Conservation (phyloP, 2,113 vertebrate genomes). For the Pionites leucogaster region DNA sequence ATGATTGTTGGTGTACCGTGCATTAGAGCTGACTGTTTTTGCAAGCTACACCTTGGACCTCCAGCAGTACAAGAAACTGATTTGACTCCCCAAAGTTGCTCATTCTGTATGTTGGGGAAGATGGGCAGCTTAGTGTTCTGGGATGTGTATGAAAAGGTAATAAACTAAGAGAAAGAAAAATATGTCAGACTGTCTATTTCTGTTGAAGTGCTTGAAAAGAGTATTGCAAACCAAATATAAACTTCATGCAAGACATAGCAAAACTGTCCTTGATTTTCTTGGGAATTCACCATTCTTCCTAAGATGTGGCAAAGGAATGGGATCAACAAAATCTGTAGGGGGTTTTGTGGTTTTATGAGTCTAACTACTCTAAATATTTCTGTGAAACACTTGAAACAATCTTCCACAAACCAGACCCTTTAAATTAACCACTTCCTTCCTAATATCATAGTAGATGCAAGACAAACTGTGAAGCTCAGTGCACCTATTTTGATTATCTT, state of each 20-base stretch:
- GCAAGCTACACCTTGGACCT: background rate
- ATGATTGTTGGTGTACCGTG: background rate
- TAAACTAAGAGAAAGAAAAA: background rate
- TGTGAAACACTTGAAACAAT: background rate
- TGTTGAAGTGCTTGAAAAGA: background rate
- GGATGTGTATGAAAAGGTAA: background rate
- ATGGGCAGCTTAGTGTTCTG: background rate
- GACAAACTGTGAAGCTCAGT: background rate
- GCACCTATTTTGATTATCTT: background rate
- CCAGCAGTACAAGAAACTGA: background rate
- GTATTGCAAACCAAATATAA: background rate
- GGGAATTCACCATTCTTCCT: accelerated
- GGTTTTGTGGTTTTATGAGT: background rate
- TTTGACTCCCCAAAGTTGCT: background rate
- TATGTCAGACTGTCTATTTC: background rate
- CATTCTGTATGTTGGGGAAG: background rate
- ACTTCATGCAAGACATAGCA: background rate
- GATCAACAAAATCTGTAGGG: background rate
- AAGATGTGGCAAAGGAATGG: background rate
- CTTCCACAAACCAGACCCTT: background rate
- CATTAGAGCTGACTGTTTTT: background rate
- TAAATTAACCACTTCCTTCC: background rate
- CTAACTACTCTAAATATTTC: background rate
- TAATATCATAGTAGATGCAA: background rate
- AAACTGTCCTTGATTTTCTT: background rate